Conservation (phyloP, 2,888 invertebrate species). For the Uloborus plumipes region DNA sequence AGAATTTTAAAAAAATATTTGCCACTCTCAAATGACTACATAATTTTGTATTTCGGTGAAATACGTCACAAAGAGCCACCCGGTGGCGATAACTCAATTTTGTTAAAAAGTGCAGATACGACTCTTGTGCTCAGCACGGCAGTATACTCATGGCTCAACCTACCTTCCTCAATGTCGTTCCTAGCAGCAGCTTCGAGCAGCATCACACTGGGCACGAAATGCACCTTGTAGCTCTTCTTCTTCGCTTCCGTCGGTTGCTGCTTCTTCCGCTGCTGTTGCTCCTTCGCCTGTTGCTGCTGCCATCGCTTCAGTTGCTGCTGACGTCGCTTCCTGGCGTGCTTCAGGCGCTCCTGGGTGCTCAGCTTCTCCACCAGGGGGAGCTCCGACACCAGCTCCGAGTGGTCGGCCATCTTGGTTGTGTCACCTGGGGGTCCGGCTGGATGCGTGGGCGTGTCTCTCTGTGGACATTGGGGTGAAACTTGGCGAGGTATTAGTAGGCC, state of each 20-base stretch:
- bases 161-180: slow-evolving; percentile 98
- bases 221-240: slow-evolving; percentile 72
- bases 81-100: too few species aligned
- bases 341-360: slow-evolving; percentile 89
- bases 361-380: slow-evolving; percentile 96
- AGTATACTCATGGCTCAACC: too few species aligned
- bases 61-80: too few species aligned
- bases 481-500: too few species aligned
- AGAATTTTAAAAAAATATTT: too few species aligned
- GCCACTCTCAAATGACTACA: too few species aligned
- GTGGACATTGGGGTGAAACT: too few species aligned
- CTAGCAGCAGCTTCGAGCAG: slow-evolving; percentile 96
- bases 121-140: too few species aligned
- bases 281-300: slow-evolving; percentile 89
- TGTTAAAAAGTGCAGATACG: too few species aligned
- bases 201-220: slow-evolving; percentile 83
- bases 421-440: too few species aligned
- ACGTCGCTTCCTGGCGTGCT: slow-evolving; percentile 87
- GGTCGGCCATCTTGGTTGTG: slow-evolving; percentile 76
- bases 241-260: slow-evolving; percentile 72
- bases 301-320: slow-evolving; percentile 91
- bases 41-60: too few species aligned
- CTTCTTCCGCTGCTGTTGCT: slow-evolving; percentile 74
- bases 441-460: too few species aligned
- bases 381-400: slow-evolving; percentile 93